These are phyloP conservation scores for Meteorus cinctellus DNA, from an alignment of 2,888 invertebrate genomes.

Conservation along the genomic window DNA sequence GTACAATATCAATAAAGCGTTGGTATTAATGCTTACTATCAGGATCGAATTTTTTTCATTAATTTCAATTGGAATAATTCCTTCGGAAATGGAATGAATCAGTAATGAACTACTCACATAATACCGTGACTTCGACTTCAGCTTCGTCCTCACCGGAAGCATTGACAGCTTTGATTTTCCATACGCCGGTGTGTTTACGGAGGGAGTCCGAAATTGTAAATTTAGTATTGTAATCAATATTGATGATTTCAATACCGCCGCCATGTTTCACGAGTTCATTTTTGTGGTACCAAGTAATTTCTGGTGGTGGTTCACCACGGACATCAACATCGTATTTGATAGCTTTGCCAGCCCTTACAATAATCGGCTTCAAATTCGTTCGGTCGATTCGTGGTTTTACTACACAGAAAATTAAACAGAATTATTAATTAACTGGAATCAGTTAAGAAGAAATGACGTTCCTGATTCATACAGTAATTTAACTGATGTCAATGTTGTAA, in stretches of 20 bases:
- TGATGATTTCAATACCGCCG: conserved; percentile 84
- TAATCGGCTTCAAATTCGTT: conserved; percentile 91
- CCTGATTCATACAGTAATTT: conserved; percentile 28
- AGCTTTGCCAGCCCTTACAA: conserved; percentile 92
- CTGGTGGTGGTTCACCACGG: conserved; percentile 96
- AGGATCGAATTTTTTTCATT: too few species aligned
- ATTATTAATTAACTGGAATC: conserved; percentile 26
- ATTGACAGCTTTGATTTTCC: conserved; percentile 92
- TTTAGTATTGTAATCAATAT: conserved; percentile 93
- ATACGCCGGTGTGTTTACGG: conserved; percentile 91
- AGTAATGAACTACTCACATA: conserved; percentile 75
- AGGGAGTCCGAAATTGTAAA: conserved; percentile 85
- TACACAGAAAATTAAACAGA: conserved; percentile 69
- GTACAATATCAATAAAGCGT: neutral
- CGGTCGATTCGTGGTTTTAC: conserved; percentile 98
- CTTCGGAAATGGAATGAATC: neutral
- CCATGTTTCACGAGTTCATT: conserved; percentile 84
- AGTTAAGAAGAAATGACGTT: conserved; percentile 19
- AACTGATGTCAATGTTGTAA: too few species aligned
- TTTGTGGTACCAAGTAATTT: conserved; percentile 91
- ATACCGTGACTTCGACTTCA: conserved; percentile 94
- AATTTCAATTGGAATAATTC: too few species aligned
- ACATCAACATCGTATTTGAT: conserved; percentile 95
- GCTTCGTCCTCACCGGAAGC: conserved; percentile 94
- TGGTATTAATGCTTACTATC: too few species aligned